Evolutionary conservation across 2,888 invertebrate genomes (phyloP).

Genomic region (Euclidia mi): DNA sequence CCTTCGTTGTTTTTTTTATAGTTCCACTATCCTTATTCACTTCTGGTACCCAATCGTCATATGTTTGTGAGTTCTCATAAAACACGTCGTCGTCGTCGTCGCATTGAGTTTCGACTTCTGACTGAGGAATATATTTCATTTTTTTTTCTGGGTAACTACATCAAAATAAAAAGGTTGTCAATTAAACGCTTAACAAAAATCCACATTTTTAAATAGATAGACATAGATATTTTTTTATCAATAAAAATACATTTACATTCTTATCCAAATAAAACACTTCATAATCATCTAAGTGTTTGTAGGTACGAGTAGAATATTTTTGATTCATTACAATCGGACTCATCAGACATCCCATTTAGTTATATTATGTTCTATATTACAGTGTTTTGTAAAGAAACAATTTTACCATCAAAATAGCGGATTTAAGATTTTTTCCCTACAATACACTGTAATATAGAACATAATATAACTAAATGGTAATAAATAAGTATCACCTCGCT

Average conservation of each 20-base stretch:
- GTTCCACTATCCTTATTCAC: conserved; percentile 13
- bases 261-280: conserved; percentile 15
- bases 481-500: conserved; percentile 16
- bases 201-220: conserved; percentile 13
- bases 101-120: conserved; percentile 19
- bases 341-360: conserved; percentile 5
- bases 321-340: conserved; percentile 9
- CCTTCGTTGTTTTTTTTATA: conserved; percentile 16
- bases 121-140: conserved; percentile 18
- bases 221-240: conserved; percentile 10
- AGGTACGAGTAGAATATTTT: conserved; percentile 17
- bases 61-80: conserved; percentile 15
- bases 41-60: conserved; percentile 17
- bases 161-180: conserved; percentile 13
- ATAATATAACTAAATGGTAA: conserved; percentile 4
- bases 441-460: conserved; percentile 13
- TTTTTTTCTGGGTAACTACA: conserved; percentile 17
- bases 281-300: conserved; percentile 14
- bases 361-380: conserved; percentile 6
- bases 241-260: conserved; percentile 15
- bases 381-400: conserved; percentile 12
- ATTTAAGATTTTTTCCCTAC: conserved; percentile 13
- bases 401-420: conserved; percentile 13
- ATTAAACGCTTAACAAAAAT: conserved; percentile 14
- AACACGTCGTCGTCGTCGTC: conserved; percentile 16